These are phyloP conservation scores for Oryzaephilus surinamensis DNA, from an alignment of 1,140 invertebrate species.

Conservation along the genomic window DNA sequence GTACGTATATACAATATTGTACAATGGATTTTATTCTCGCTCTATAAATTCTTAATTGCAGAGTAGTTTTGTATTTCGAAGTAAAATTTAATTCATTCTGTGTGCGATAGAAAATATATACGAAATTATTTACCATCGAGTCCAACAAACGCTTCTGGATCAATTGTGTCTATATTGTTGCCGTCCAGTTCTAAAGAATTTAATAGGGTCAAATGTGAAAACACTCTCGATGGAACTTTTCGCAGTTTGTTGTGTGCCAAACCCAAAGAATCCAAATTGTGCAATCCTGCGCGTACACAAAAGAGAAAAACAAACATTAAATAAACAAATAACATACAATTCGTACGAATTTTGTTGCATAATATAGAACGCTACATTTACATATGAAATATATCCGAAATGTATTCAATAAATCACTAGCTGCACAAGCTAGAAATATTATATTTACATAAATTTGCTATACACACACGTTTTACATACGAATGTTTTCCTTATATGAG, in stretches of 20 bases:
- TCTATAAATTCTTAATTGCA: background rate
- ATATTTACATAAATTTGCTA: too few species aligned
- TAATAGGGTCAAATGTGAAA: slow-evolving; percentile 63
- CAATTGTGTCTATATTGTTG: slow-evolving; percentile 67
- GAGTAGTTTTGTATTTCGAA: background rate
- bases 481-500: too few species aligned
- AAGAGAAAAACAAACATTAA: too few species aligned
- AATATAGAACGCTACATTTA: too few species aligned
- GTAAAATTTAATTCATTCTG: background rate
- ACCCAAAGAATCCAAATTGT: slow-evolving; percentile 68
- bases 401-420: too few species aligned
- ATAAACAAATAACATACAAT: too few species aligned
- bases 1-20: too few species aligned
- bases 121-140: slow-evolving; percentile 58
- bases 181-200: slow-evolving; percentile 80
- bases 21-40: too few species aligned
- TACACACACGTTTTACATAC: too few species aligned
- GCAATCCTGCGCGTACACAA: slow-evolving; percentile 61
- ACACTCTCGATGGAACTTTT: slow-evolving; percentile 66
- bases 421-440: too few species aligned
- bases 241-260: slow-evolving; percentile 73
- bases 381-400: too few species aligned
- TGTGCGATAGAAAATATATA: slow-evolving; percentile 2
- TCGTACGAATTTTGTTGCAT: too few species aligned
- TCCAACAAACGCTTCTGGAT: slow-evolving; percentile 72